Base-by-base conservation (phyloP, 1,140 invertebrate genomes). In the Drosophila triauraria region DNA sequence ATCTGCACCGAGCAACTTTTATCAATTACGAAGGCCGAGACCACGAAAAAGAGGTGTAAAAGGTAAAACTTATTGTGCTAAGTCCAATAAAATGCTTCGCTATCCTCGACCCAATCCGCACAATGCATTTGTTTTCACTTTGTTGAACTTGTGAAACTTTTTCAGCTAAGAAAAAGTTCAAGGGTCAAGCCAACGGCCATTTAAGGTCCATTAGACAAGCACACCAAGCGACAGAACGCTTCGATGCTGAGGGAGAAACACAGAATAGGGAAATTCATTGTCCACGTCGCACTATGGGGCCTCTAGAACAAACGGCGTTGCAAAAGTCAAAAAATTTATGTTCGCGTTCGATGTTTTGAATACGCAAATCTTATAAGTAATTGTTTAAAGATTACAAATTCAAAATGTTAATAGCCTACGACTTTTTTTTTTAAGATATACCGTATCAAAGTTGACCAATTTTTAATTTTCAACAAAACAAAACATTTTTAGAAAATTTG, bases 151-250 rank as follows among this genome's bases (percentile, higher is more conserved):
- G 43, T 15, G 32, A 78, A 75, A 81, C 54, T 75, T 78, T 65
- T 42, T 32, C 15, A 4, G 15, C 61, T 47, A 54, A 67, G 63
- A 38, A 65, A 83, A 81, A 81, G 65, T 78, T 86, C 50, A 69
- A 43, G 63, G 65, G 75, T 87, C 79, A 86, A 61, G 58, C 74
- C 77, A 86, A 56, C 61, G 80, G 56, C 67, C 75, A 77, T 83
- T 91, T 81, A 77, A 91, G 71, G 75, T 80, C 80, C 76, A 86
- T 91, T 91, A 86, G 75, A 82, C 67, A 77, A 70, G 61, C 62
- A 76, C 68, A 72, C 67, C 53, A 46, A 50, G 51, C 47, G 63
- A 42, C 68, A 58, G 59, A 35, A 32, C 35, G 32, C 51, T 43
- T n/a, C 15, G 10, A 10, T n/a, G 17, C 35, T 9, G 43, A 12